Evolutionary conservation across 2,797 vertebrate genomes (phyloP), one percentile per base, ranked within the genome.

Genomic region (Micrastur ruficollis): DNA sequence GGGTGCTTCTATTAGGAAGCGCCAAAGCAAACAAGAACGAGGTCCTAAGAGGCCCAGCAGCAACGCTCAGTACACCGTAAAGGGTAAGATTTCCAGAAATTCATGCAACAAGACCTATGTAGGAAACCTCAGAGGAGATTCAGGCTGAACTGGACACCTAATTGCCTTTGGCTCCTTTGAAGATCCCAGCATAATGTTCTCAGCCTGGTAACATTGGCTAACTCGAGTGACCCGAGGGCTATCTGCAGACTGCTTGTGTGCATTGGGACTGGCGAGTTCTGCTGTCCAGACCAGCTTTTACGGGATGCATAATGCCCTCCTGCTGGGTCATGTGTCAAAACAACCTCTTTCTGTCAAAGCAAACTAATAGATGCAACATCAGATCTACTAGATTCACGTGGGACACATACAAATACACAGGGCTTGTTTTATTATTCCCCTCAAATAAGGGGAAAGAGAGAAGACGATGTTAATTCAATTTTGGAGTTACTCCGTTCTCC

Each of bases 11-110:
- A 0, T 26, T 13, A 58, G 14, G 59, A 80, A 65, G 63, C 75
- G 50, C 25, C n/a, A 36, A 32, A 49, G 55, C 52, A 34, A 49
- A 66, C 17, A 31, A 36, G 22, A 38, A 38, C 1, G 4, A 68
- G 52, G 4, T 71, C 80, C 59, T 23, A 21, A 25, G 26, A 53
- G 66, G 26, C n/a, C 34, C 52, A 36, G 38, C 34, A 71, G 79
- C 59, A 68, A 14, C 0, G 1, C 10, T 40, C 1, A 0, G 9
- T 25, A 7, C 17, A 4, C 1, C 9, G 27, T 4, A 12, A 71
- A 25, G 68, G 32, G 17, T 11, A 18, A 47, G 13, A 23, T 11
- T 53, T 47, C 36, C 66, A 79, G 34, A 36, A 10, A 26, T 42
- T 82, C 22, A 3, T 0, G 12, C 56, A 22, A 10, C 4, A 38